Conservation (phyloP, 1,140 invertebrate species). For the Drosophila paulistorum region DNA sequence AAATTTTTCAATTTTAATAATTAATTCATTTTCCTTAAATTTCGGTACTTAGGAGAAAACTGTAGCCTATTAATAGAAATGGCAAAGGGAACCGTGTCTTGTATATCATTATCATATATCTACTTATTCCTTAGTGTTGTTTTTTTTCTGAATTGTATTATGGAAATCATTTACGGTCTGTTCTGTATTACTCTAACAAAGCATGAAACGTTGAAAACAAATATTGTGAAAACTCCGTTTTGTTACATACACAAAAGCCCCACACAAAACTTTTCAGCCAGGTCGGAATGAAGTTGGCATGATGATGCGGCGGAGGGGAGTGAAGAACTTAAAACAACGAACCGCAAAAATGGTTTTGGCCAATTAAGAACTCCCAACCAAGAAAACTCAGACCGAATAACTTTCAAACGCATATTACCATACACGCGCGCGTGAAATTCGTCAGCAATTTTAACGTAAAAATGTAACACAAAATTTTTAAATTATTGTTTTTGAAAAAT, state of each 20-base stretch:
- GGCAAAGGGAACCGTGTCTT: too few relatives aligned
- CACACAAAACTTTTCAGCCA: constrained; percentile 5
- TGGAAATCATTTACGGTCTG: too few relatives aligned
- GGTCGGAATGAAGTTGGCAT: neutral
- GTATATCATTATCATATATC: too few relatives aligned
- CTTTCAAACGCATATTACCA: neutral
- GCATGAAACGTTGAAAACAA: too few relatives aligned
- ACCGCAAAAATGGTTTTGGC: constrained; percentile 3
- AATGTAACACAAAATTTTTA: neutral
- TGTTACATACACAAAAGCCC: neutral
- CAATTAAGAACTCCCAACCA: constrained; percentile 16
- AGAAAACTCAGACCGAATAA: constrained; percentile 7
- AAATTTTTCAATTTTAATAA: too few relatives aligned
- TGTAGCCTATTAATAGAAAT: too few relatives aligned
- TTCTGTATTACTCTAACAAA: too few relatives aligned
- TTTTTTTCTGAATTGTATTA: too few relatives aligned
- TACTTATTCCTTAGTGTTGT: too few relatives aligned
- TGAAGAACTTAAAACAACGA: neutral
- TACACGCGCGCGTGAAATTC: constrained; percentile 22
- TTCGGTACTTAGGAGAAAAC: too few relatives aligned
- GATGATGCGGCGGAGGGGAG: neutral
- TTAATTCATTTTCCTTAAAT: too few relatives aligned
- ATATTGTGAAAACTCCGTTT: too few relatives aligned
- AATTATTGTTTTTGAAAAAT: neutral
- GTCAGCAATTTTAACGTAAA: constrained; percentile 22